phyloP scores from a whole-genome alignment of 2,888 invertebrate genomes.

The Ophion slaviceki region DNA sequence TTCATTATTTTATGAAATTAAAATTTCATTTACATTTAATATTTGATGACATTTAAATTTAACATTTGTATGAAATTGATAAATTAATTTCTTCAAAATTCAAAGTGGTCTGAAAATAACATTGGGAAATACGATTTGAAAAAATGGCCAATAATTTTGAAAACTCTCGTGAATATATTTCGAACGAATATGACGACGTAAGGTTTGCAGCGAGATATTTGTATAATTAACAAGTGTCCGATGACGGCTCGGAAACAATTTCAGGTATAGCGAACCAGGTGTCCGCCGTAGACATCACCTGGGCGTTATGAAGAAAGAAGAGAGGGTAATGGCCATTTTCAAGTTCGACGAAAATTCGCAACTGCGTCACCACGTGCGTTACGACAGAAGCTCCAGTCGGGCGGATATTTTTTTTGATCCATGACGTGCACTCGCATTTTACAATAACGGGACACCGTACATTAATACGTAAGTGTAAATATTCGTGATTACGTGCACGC shows the following conservation, averaged over 20 bases:
- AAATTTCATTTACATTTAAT: too few species aligned
- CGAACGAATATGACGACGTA: too few species aligned
- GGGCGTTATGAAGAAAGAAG: conserved; percentile 38
- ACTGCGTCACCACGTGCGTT: conserved; percentile 22
- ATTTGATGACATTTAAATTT: too few species aligned
- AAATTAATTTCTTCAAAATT: neutral
- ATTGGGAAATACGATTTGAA: too few species aligned
- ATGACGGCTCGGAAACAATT: conserved; percentile 57
- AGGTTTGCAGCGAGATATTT: too few species aligned
- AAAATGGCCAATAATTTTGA: too few species aligned
- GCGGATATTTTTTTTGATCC: neutral
- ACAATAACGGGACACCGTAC: neutral
- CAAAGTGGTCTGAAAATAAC: too few species aligned
- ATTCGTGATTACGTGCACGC: conserved; percentile 46
- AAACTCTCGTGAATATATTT: too few species aligned
- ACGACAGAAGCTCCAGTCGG: neutral
- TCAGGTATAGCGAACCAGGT: conserved; percentile 88
- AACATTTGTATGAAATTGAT: too few species aligned
- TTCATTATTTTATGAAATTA: too few species aligned
- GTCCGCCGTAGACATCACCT: conserved; percentile 85
- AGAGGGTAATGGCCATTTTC: neutral
- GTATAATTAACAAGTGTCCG: too few species aligned
- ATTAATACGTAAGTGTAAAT: conserved; percentile 26
- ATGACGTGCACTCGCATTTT: neutral
- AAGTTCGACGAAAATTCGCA: conserved; percentile 4